phyloP scores from a whole-genome alignment of 2,797 vertebrate genomes.

The Chelon auratus region DNA sequence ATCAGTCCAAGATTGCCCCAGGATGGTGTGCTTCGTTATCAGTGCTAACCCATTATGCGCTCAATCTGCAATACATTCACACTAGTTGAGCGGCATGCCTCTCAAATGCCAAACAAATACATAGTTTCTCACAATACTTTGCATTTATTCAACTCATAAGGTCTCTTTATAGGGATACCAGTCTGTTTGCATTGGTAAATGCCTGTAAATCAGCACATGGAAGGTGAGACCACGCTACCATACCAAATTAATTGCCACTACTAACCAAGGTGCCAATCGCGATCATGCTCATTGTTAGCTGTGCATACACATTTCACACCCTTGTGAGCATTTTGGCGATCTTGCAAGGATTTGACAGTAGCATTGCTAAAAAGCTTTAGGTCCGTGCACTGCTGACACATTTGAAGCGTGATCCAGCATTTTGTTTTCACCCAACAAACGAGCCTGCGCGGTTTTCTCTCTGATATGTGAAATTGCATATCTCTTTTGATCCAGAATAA shows the following conservation, averaged over 20 bases:
- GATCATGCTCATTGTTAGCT: background rate
- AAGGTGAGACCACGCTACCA: background rate
- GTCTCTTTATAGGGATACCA: background rate
- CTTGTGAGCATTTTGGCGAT: conserved; percentile 8
- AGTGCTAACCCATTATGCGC: conserved; percentile 8
- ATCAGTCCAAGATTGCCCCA: conserved; percentile 5
- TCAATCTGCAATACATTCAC: conserved; percentile 3
- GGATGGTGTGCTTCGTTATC: conserved; percentile 15
- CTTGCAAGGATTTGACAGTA: conserved; percentile 8
- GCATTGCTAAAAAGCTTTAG: conserved; percentile 15
- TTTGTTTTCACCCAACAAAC: conserved; percentile 63
- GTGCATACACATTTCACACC: background rate
- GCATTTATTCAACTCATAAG: background rate
- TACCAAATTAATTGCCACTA: background rate
- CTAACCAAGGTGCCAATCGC: background rate
- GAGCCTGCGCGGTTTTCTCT: conserved; percentile 57
- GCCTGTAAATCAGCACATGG: background rate
- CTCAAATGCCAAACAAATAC: background rate
- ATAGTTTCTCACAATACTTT: background rate
- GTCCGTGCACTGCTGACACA: conserved; percentile 39
- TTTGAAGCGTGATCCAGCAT: conserved; percentile 53
- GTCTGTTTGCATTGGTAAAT: no score
- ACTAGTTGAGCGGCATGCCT: background rate
- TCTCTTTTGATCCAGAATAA: conserved; percentile 67
- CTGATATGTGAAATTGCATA: conserved; percentile 61